These are phyloP conservation scores for Drosophila kambysellisi DNA, from an alignment of 2,888 invertebrate species.

Conservation along the genomic window DNA sequence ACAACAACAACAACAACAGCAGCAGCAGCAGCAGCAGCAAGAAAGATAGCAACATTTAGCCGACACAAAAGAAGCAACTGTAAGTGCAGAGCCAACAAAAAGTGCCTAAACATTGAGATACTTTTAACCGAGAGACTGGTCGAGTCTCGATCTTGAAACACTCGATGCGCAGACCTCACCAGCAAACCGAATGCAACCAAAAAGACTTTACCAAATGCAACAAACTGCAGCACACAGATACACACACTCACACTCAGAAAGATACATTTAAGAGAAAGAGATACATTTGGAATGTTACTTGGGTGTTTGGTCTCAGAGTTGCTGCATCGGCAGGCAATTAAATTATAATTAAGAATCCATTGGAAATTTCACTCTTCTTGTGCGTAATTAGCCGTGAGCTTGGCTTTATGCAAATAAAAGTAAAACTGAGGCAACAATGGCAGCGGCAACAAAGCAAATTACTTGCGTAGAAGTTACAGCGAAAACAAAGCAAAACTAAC, in stretches of 20 bases:
- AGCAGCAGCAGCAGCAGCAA: conserved; percentile 2
- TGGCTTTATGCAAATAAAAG: conserved; percentile 73
- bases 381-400: conserved; percentile 70
- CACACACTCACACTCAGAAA: not conserved
- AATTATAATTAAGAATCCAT: conserved; percentile 77
- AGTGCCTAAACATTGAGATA: conserved; percentile 62
- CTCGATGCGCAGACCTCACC: conserved; percentile 27
- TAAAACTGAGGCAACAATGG: conserved; percentile 66
- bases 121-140: conserved; percentile 52
- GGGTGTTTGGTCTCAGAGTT: conserved; percentile 9
- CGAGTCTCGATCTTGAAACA: conserved; percentile 42
- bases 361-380: conserved; percentile 70
- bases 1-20: conserved; percentile 32
- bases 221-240: conserved; percentile 6
- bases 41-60: conserved; percentile 45
- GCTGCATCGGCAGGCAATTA: conserved; percentile 48
- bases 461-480: conserved; percentile 58
- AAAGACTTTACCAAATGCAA: conserved; percentile 35
- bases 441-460: conserved; percentile 47
- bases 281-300: conserved; percentile 4
- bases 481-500: conserved; percentile 51
- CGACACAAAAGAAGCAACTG: conserved; percentile 69
- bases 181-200: conserved; percentile 30
- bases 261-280: not conserved
- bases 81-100: conserved; percentile 64